A percentile compares a stretch with the other conserved stretches of the same genome.
phyloP scores from a whole-genome alignment of 2,113 vertebrate species.

The Ciconia stormi region DNA sequence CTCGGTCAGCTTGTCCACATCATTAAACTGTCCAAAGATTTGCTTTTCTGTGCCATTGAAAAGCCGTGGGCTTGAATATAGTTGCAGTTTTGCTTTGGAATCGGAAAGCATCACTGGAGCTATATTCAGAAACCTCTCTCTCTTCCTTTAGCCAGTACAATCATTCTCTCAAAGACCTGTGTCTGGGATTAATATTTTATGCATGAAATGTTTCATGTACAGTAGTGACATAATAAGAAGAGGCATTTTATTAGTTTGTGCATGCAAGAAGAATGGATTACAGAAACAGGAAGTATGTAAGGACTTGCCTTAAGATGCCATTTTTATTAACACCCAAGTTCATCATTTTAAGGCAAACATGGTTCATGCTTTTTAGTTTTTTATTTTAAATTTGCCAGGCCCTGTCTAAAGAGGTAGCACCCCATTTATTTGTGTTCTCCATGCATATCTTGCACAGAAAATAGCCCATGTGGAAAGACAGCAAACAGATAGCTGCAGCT shows the following conservation, averaged over 20 bases:
- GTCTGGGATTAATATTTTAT: conserved; percentile 65
- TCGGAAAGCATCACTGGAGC: background rate
- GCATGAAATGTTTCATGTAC: conserved; percentile 64
- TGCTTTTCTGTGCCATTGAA: background rate
- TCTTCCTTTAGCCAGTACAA: conserved; percentile 15
- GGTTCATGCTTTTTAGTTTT: conserved; percentile 16
- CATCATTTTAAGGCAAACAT: conserved; percentile 16
- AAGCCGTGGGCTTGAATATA: background rate
- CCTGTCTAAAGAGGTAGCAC: background rate
- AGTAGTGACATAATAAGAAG: conserved; percentile 73
- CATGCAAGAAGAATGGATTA: conserved; percentile 33
- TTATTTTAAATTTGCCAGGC: conserved; percentile 11
- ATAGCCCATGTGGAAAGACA: conserved; percentile 70
- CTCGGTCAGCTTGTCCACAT: background rate
- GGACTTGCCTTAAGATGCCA: conserved; percentile 36
- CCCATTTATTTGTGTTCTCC: conserved; percentile 35
- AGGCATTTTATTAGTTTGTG: conserved; percentile 55
- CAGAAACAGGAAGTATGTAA: conserved; percentile 20
- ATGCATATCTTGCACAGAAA: conserved; percentile 44
- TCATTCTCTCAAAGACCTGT: conserved; percentile 24
- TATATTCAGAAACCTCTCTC: background rate
- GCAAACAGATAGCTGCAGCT: conserved; percentile 67
- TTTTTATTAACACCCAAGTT: conserved; percentile 53
- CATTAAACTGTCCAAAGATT: background rate
- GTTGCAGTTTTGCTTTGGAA: background rate